Percentiles rank a stretch among this genome's conserved stretches.
phyloP scores from a whole-genome alignment of 1,140 invertebrate genomes.

The Euborellia annulipes region DNA sequence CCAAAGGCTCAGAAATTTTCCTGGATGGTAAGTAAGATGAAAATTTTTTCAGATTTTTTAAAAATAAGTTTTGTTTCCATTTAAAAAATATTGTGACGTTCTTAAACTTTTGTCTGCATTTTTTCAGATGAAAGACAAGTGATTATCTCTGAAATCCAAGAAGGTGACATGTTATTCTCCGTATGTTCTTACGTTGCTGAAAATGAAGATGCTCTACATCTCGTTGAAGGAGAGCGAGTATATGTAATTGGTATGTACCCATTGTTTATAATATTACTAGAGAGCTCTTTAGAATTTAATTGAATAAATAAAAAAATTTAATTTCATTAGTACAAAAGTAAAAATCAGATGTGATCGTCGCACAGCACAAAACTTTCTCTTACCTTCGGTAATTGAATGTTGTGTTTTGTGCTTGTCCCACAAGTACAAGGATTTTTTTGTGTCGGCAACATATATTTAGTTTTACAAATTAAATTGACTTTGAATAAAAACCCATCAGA shows the following conservation, averaged over 20 bases:
- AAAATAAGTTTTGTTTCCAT: conserved; percentile 2
- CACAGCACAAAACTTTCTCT: no score
- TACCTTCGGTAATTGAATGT: no score
- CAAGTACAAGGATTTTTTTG: no score
- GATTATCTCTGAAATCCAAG: conserved; percentile 31
- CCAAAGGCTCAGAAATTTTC: conserved; percentile 33
- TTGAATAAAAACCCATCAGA: no score
- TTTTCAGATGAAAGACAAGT: conserved; percentile 20
- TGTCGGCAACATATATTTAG: no score
- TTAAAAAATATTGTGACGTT: conserved; percentile 3
- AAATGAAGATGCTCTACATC: conserved; percentile 67
- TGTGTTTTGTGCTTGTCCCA: no score
- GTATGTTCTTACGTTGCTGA: conserved; percentile 77
- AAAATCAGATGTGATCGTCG: no score
- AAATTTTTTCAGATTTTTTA: conserved; percentile 5
- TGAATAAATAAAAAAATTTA: no score
- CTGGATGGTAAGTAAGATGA: conserved; percentile 27
- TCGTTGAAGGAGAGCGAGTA: conserved; percentile 79
- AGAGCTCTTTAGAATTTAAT: no score
- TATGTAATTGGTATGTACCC: conserved; percentile 63
- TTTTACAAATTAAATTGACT: no score
- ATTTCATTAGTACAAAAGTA: no score
- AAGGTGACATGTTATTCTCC: conserved; percentile 63
- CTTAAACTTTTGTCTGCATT: conserved; percentile 5
- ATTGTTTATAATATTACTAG: no score